phyloP scores from a whole-genome alignment of 2,113 vertebrate genomes.

The Penelope pileata region DNA sequence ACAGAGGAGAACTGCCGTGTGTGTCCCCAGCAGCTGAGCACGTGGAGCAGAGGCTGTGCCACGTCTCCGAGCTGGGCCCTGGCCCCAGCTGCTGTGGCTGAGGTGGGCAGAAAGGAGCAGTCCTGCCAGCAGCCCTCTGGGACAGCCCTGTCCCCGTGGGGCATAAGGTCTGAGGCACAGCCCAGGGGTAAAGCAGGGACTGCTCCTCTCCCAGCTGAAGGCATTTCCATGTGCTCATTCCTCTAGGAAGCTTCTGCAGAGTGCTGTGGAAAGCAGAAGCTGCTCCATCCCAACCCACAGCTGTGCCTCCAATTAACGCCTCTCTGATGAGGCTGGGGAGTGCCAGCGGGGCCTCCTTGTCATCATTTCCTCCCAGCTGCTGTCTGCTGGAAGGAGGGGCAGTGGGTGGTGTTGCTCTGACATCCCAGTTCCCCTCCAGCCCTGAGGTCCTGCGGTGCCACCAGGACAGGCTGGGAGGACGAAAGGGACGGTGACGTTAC shows the following conservation, averaged over 20 bases:
- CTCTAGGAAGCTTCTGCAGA: neutral
- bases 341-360: neutral
- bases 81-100: neutral
- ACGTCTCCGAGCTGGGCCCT: neutral
- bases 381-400: neutral
- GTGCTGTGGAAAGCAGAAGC: neutral
- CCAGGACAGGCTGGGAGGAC: neutral
- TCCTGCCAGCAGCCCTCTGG: neutral
- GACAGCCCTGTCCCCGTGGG: too few species aligned
- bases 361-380: neutral
- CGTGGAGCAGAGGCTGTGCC: neutral
- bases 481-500: neutral
- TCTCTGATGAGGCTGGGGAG: rapidly evolving
- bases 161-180: too few species aligned
- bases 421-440: neutral
- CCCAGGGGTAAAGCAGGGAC: neutral
- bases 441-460: neutral
- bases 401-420: neutral
- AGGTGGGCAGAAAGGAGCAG: neutral
- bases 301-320: neutral
- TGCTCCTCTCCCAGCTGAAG: neutral
- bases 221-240: rapidly evolving
- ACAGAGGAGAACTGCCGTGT: neutral
- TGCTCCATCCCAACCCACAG: neutral
- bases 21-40: neutral